Base-by-base conservation (phyloP, 2,797 vertebrate genomes). In the Coranthus polyacanthus region DNA sequence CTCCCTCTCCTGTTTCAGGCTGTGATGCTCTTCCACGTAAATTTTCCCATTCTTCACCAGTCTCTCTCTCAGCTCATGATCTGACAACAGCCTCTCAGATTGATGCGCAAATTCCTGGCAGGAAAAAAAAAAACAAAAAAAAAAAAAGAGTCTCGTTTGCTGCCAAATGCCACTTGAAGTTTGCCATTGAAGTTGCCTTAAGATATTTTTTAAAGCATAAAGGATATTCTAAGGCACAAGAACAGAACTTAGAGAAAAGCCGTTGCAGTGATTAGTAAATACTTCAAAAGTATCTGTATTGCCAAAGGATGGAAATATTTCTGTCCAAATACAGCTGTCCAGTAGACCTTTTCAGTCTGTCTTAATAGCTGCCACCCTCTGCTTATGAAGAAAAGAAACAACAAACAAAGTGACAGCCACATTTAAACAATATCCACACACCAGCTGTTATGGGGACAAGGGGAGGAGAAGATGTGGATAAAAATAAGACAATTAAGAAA, bases 71-170 rank as follows among this genome's bases (percentile, higher is more conserved):
- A 97, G 85, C 5, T 65, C 43, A 0, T 78, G 84, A 45, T 98
- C 94, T 0, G 82, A 83, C 69, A 96, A 75, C 84, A 99, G 90
- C 61, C 88, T 94, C 90, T 92, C 89, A 58, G 96, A 95, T 69
- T 96, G 89, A 51, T 71, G 80, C 64, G 98, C 87, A 85, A 99
- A 99, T 76, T 98, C 97, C 97, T 99, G 84, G 54, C 75, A 68
- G 75, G 72, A 72, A 69, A 41, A 56, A 81, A 87, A 55, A 53
- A 58, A 74, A 78, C 78, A 82, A 11, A 49, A 79, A 88, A 56
- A 53, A 52, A 77, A 78, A 83, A 84, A 15, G 1, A 72, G 79
- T 73, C 63, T 79, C 36, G 69, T 78, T 83, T 41, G 54, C 41
- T 79, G 82, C 79, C 81, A 86, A 75, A 81, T 65, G 59, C 67